phyloP scores from a whole-genome alignment of 2,113 vertebrate species.

The Eleginops maclovinus region DNA sequence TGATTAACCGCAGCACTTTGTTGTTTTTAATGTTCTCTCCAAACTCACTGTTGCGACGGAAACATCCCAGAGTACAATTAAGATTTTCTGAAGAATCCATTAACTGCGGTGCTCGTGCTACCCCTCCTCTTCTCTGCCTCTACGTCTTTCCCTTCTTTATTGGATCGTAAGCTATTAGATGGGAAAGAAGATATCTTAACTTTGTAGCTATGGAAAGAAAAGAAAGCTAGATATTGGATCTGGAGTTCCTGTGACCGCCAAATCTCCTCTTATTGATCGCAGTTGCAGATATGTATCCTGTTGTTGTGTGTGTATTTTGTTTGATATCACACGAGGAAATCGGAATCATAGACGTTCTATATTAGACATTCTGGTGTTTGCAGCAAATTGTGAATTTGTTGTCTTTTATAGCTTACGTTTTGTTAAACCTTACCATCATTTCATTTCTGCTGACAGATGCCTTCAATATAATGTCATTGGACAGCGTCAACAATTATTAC shows the following conservation, averaged over 20 bases:
- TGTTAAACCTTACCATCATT: constrained; percentile 7
- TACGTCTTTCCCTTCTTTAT: constrained; percentile 35
- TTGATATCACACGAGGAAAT: constrained; percentile 25
- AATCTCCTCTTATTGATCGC: constrained; percentile 20
- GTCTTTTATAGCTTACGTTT: not conserved
- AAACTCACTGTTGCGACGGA: not conserved
- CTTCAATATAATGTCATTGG: constrained; percentile 92
- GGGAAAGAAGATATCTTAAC: constrained; percentile 60
- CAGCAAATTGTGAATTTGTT: too few relatives aligned
- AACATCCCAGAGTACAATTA: constrained; percentile 4
- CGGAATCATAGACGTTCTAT: constrained; percentile 1
- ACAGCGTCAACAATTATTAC: constrained; percentile 94
- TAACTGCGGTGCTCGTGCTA: not conserved
- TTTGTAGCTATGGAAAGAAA: constrained; percentile 15
- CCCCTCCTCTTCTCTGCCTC: not conserved
- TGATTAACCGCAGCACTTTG: constrained; percentile 56
- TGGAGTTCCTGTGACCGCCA: constrained; percentile 10
- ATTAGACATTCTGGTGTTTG: constrained; percentile 1
- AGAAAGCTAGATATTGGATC: constrained; percentile 24
- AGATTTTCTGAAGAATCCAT: constrained; percentile 31
- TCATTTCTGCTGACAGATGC: constrained; percentile 86
- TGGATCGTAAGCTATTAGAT: constrained; percentile 44
- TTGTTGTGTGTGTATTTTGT: constrained; percentile 9
- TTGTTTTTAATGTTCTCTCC: not conserved
- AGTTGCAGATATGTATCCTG: not conserved